These are phyloP conservation scores for Phalacrocorax pelagicus DNA, from an alignment of 2,113 vertebrate genomes.

Conservation along the genomic window DNA sequence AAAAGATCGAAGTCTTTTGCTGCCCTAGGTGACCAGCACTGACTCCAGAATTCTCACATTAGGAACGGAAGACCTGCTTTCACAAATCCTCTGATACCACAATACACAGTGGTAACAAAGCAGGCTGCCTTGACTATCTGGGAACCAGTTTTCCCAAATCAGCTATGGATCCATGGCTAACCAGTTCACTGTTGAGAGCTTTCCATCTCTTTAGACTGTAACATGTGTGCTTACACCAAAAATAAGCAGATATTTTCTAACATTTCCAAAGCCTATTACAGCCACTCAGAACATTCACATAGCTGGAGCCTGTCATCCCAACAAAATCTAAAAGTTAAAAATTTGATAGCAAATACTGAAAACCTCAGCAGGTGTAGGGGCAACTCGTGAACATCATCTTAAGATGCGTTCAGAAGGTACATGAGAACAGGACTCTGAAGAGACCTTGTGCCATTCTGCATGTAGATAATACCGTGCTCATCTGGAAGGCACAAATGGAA, in stretches of 20 bases:
- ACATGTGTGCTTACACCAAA: neutral
- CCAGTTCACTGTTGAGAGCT: neutral
- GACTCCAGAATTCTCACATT: neutral
- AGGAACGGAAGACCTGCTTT: neutral
- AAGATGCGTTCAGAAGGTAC: neutral
- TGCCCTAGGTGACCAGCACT: neutral
- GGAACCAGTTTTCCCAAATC: neutral
- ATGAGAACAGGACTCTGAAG: neutral
- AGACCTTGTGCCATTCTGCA: neutral
- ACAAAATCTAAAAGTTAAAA: neutral
- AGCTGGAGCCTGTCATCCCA: neutral
- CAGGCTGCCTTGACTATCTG: neutral
- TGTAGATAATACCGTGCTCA: accelerated
- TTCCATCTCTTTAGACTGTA: neutral
- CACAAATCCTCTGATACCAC: neutral
- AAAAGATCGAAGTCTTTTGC: neutral
- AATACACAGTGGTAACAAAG: neutral
- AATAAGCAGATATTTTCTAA: neutral
- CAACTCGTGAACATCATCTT: neutral
- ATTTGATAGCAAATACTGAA: neutral
- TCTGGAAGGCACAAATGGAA: neutral
- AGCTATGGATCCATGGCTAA: no score
- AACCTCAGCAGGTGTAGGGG: neutral
- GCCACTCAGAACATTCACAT: neutral
- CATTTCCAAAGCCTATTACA: neutral